These are phyloP conservation scores for Drosophila nebulosa DNA, from an alignment of 1,140 invertebrate species.

Conservation along the genomic window DNA sequence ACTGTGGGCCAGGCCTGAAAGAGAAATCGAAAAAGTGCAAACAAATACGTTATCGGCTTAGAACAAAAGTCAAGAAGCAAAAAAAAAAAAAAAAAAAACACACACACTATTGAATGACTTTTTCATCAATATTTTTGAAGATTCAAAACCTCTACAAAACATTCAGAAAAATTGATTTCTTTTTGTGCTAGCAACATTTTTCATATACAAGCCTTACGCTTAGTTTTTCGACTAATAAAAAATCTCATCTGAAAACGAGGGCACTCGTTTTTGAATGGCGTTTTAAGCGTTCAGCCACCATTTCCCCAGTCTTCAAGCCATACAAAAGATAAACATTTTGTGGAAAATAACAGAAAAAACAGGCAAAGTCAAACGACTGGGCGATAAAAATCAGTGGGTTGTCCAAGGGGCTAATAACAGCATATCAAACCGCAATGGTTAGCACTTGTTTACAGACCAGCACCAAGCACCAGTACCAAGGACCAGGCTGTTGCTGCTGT, in stretches of 20 bases:
- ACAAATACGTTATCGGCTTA: neutral
- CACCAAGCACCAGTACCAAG: no score
- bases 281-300: slow-evolving; percentile 2
- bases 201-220: neutral
- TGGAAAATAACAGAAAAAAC: neutral
- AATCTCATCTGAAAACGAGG: neutral
- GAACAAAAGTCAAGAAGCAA: no score
- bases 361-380: slow-evolving; percentile 17
- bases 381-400: slow-evolving; percentile 61
- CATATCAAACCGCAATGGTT: slow-evolving; percentile 14
- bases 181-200: no score
- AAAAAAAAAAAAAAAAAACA: no score
- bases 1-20: slow-evolving; percentile 75
- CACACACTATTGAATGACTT: no score
- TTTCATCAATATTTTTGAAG: neutral
- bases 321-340: slow-evolving; percentile 40
- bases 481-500: no score
- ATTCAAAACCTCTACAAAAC: no score
- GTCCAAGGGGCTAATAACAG: neutral
- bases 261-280: slow-evolving; percentile 10
- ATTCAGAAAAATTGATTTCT: no score
- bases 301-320: neutral
- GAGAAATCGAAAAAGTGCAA: neutral
- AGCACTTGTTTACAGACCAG: slow-evolving; percentile 16
- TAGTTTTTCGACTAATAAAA: neutral